Conservation (phyloP, 2,888 invertebrate species). For the Mimumesa dahlbomi region DNA sequence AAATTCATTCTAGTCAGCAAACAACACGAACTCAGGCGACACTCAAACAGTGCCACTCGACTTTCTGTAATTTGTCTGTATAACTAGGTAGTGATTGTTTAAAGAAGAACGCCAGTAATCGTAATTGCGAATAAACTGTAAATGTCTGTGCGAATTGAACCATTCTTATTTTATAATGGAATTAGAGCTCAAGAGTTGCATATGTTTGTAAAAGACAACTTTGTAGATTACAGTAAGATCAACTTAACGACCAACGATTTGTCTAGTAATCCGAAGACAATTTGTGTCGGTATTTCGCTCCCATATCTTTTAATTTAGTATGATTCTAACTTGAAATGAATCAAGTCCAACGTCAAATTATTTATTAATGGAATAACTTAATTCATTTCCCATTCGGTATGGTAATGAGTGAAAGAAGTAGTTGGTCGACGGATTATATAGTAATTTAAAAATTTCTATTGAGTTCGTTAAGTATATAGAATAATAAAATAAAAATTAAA, state of each 20-base stretch:
- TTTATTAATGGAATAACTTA: no score
- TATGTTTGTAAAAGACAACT: constrained; percentile 11
- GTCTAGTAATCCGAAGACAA: no score
- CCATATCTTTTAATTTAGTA: no score
- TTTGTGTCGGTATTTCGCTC: no score
- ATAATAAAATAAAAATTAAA: no score
- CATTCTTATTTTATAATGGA: constrained; percentile 23
- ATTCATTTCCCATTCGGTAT: no score
- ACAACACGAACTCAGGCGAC: constrained; percentile 40
- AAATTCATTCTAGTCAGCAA: constrained; percentile 63
- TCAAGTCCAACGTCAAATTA: no score
- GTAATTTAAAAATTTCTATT: no score
- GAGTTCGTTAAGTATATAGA: no score
- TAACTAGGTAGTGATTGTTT: constrained; percentile 26
- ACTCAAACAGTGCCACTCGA: constrained; percentile 50
- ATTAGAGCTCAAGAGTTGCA: constrained; percentile 9
- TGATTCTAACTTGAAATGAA: no score
- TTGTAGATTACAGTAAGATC: constrained; percentile 4
- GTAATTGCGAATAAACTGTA: constrained; percentile 1
- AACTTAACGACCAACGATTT: constrained; percentile 22
- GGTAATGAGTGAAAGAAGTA: no score
- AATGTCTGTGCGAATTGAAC: constrained; percentile 27
- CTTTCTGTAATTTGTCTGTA: constrained; percentile 24
- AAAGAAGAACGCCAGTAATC: neutral
- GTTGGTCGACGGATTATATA: no score